Evolutionary conservation across 2,113 vertebrate genomes (phyloP).

Genomic region (Gadus chalcogrammus): DNA sequence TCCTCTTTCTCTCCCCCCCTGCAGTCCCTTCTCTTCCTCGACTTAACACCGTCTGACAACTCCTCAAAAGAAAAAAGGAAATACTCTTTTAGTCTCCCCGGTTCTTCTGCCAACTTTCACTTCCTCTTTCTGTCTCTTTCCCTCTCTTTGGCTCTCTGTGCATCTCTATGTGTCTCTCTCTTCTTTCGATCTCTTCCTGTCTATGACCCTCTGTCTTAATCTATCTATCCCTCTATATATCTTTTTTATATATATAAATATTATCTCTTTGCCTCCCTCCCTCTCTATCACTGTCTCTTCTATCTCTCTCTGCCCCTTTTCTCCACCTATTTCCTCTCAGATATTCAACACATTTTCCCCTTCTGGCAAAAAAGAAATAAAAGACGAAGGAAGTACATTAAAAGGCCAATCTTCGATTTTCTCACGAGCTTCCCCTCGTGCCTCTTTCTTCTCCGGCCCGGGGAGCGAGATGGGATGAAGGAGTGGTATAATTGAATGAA

Average conservation of each 20-base stretch:
- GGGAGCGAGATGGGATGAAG: constrained; percentile 50
- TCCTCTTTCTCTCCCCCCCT: constrained; percentile 28
- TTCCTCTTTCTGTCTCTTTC: constrained; percentile 10
- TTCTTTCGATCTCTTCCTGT: no score
- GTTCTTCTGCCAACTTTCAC: constrained; percentile 25
- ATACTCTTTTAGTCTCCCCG: constrained; percentile 12
- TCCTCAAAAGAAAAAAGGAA: constrained; percentile 40
- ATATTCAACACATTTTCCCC: constrained; percentile 48
- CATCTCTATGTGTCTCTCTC: no score
- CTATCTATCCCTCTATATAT: neutral
- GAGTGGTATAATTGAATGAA: constrained; percentile 41
- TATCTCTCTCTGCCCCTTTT: neutral
- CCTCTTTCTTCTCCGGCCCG: constrained; percentile 31
- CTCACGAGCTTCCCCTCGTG: constrained; percentile 27
- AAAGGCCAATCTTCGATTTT: constrained; percentile 51
- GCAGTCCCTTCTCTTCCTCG: constrained; percentile 47
- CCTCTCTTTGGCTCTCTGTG: no score
- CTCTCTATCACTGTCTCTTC: constrained; percentile 19
- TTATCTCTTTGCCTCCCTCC: neutral
- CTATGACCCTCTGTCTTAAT: no score
- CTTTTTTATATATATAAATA: no score
- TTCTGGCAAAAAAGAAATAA: constrained; percentile 44
- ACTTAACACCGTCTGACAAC: constrained; percentile 55
- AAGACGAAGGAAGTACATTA: constrained; percentile 36
- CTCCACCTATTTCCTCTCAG: constrained; percentile 34